Conservation (phyloP, 2,888 invertebrate species). For the Drosophila pegasa region DNA sequence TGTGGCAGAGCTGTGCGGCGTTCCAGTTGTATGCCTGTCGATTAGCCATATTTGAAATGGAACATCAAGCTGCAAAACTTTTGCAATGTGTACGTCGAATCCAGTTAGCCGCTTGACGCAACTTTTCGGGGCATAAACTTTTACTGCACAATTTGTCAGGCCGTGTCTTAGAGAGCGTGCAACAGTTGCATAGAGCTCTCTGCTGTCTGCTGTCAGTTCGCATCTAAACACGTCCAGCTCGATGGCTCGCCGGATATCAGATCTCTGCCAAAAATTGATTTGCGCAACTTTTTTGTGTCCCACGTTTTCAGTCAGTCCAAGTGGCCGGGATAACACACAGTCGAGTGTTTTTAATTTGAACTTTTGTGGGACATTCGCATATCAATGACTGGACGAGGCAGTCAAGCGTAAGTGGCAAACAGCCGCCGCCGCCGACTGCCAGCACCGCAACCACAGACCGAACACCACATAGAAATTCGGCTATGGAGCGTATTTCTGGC, state of each 20-base stretch:
- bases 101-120: neutral
- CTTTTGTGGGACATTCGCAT: conserved; percentile 61
- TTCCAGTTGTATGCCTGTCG: conserved; percentile 53
- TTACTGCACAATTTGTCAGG: conserved; percentile 61
- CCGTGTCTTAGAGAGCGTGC: conserved; percentile 53
- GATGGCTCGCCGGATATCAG: conserved; percentile 26
- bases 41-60: conserved; percentile 76
- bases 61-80: conserved; percentile 61
- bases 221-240: conserved; percentile 31
- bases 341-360: conserved; percentile 78
- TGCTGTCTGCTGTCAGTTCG: conserved; percentile 2
- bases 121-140: conserved; percentile 36
- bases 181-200: conserved; percentile 43
- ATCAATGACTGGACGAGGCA: conserved; percentile 64
- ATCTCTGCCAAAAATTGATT: conserved; percentile 68
- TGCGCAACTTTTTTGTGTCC: conserved; percentile 29
- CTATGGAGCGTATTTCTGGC: conserved; percentile 35
- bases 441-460: conserved; percentile 20
- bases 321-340: conserved; percentile 64
- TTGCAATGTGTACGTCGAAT: conserved; percentile 15
- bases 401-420: conserved; percentile 63
- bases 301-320: conserved; percentile 22
- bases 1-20: neutral
- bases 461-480: conserved; percentile 13
- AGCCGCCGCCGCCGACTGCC: conserved; percentile 41